phyloP scores from a whole-genome alignment of 1,140 invertebrate species.

The Drosophila micromelanica region DNA sequence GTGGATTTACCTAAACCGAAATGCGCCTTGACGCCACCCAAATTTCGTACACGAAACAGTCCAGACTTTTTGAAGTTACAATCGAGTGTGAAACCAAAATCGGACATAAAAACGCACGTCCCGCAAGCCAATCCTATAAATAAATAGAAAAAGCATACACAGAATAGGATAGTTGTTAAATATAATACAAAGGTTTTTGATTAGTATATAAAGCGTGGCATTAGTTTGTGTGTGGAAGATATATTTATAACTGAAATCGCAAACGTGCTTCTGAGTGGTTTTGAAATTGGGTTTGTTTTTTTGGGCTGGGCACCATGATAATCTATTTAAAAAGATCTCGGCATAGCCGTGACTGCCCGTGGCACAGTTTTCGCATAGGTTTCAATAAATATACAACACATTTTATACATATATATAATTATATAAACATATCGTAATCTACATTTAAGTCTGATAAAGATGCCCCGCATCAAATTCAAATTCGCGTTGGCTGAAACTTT shows the following conservation, averaged over 20 bases:
- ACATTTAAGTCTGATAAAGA: constrained; percentile 8
- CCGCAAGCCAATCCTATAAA: constrained; percentile 86
- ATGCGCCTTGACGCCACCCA: constrained; percentile 94
- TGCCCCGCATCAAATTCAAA: constrained; percentile 33
- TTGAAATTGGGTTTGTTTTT: neutral
- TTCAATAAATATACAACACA: constrained; percentile 6
- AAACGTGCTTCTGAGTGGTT: neutral
- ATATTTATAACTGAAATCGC: constrained; percentile 6
- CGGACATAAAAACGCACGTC: constrained; percentile 93
- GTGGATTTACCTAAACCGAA: constrained; percentile 90
- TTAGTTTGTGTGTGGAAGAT: constrained; percentile 10
- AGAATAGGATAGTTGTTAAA: constrained; percentile 71
- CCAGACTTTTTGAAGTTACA: constrained; percentile 96
- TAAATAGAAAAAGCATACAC: constrained; percentile 83
- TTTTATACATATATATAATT: neutral
- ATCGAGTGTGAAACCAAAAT: constrained; percentile 94
- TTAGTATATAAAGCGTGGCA: constrained; percentile 52
- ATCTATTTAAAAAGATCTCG: constrained; percentile 8
- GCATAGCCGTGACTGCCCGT: constrained; percentile 34
- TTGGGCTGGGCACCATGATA: constrained; percentile 29
- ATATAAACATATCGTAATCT: constrained; percentile 13
- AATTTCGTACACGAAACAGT: constrained; percentile 93
- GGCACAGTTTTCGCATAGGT: constrained; percentile 45
- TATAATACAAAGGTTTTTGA: constrained; percentile 56
- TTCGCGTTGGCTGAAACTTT: constrained; percentile 29